phyloP scores from a whole-genome alignment of 2,888 invertebrate genomes.

The Eupithecia subumbrata region DNA sequence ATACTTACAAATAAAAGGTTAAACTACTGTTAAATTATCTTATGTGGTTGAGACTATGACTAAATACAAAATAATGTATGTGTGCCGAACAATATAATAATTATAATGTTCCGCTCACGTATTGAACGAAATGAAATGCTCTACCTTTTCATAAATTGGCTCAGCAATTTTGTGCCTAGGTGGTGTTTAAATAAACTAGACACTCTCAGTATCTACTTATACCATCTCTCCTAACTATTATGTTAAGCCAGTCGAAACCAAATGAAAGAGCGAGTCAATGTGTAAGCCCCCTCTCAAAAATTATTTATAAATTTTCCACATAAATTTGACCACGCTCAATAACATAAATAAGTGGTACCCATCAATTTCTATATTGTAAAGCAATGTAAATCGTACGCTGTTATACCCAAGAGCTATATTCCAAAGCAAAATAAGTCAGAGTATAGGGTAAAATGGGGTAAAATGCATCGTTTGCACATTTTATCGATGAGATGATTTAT shows the following conservation, averaged over 20 bases:
- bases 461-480: constrained; percentile 40
- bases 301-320: background rate
- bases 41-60: too few species aligned
- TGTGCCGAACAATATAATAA: too few species aligned
- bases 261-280: background rate
- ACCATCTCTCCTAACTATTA: background rate
- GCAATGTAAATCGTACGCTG: background rate
- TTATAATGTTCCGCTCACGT: too few species aligned
- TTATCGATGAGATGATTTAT: constrained; percentile 63
- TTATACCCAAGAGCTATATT: constrained; percentile 4
- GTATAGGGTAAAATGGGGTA: constrained; percentile 17
- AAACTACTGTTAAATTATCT: too few species aligned
- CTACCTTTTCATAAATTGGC: too few species aligned
- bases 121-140: too few species aligned
- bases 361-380: constrained; percentile 1
- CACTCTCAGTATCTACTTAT: too few species aligned
- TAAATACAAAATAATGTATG: too few species aligned
- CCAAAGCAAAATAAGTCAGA: constrained; percentile 8
- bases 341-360: background rate
- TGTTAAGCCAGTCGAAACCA: background rate
- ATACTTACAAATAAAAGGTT: too few species aligned
- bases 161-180: too few species aligned
- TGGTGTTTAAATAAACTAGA: too few species aligned
- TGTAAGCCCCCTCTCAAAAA: background rate
- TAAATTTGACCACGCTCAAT: background rate